phyloP scores from a whole-genome alignment of 2,113 vertebrate genomes.

The Grantiella picta region DNA sequence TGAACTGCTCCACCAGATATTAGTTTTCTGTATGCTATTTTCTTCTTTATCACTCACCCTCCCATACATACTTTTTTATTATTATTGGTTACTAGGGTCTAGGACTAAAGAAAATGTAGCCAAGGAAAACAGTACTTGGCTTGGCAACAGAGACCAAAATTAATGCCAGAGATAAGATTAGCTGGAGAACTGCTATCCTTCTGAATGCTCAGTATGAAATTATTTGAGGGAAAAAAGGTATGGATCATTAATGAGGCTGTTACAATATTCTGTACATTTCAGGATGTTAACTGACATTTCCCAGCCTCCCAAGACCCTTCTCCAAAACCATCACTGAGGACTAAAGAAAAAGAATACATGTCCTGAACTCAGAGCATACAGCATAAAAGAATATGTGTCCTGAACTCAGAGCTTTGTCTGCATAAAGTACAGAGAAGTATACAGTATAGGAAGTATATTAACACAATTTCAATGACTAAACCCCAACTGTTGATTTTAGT shows the following conservation, averaged over 20 bases:
- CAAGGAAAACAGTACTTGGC: neutral
- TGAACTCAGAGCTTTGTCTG: neutral
- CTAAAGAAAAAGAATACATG: neutral
- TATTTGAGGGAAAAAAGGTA: neutral
- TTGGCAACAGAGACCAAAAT: neutral
- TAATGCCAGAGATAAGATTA: neutral
- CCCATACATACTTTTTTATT: neutral
- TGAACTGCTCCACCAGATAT: conserved; percentile 39
- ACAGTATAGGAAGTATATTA: neutral
- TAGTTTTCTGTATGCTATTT: conserved; percentile 42
- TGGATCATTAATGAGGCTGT: neutral
- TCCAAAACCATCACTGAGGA: neutral
- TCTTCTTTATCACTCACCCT: neutral
- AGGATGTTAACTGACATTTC: neutral
- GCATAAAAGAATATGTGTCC: neutral
- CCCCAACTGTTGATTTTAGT: neutral
- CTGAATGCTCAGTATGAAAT: neutral
- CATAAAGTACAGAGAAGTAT: neutral
- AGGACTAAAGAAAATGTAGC: neutral
- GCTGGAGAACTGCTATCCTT: neutral
- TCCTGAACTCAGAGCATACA: neutral
- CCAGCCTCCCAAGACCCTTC: neutral
- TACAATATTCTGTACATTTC: neutral
- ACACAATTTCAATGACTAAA: neutral
- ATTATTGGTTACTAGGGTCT: neutral